Base-by-base conservation (phyloP, 1,140 invertebrate genomes). In the Leptinotarsa lineolata region DNA sequence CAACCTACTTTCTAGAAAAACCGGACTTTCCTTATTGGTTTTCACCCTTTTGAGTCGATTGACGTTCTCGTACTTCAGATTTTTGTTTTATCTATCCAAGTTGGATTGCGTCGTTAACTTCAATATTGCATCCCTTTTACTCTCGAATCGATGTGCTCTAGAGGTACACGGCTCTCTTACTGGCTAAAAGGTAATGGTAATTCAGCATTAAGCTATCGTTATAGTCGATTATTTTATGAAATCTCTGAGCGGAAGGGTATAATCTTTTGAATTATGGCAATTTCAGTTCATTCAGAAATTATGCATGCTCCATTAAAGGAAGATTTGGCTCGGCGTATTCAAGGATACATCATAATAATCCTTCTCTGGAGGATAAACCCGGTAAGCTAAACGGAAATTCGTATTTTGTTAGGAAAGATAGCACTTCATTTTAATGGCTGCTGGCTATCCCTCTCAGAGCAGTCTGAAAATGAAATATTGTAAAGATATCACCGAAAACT, bases 71-170 rank as follows among this genome's bases (percentile, higher is more conserved):
- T 18, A 39, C 22, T 66, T 30, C 24, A 30, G 20, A n/a, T 66
- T 66, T 66, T 66, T 66, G 30, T 66, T 66, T 39, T 30, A 66
- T 44, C 64, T 39, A 44, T 15, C 22, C 15, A 66, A 66, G 20
- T 44, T 39, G 39, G 64, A 46, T 66, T 44, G 64, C 39, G 39
- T 66, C 64, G 18, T 66, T 66, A 66, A n/a, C 64, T 30, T 66
- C 64, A 39, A 66, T 66, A 66, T 66, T 66, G 64, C 39, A 66
- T 46, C n/a, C 22, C 39, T 44, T 66, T 66, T 66, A 18, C 30
- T 66, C 18, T 66, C 39, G 3, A 39, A 3, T 21, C 61, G 20
- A 54, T 54, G 48, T 54, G 15, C 48, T 54, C 16, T 18, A 15
- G 48, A 54, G 48, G 48, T 54, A 54, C n/a, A 12, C 48, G 13